These are phyloP conservation scores for Pterocles orientalis DNA, from an alignment of 2,113 vertebrate species.

Conservation along the genomic window DNA sequence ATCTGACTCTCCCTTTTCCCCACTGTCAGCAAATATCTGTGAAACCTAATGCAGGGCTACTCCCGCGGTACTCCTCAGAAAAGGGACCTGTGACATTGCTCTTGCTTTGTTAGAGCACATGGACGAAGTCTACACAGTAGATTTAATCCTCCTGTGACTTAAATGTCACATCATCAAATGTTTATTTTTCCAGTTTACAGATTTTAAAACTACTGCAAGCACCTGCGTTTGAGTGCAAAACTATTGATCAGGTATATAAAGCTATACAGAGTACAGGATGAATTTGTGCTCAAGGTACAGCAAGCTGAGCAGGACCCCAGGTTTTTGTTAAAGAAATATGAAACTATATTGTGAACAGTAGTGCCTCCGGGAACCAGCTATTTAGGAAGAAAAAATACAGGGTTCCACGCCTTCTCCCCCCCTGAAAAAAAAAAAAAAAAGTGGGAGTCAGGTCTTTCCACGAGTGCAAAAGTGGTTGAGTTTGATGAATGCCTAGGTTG, in stretches of 20 bases:
- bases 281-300: not conserved
- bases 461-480: not conserved
- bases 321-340: not conserved
- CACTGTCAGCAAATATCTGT: not conserved
- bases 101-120: not conserved
- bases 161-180: not conserved
- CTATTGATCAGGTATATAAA: not conserved
- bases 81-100: not conserved
- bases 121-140: not conserved
- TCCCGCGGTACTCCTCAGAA: not conserved
- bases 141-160: not conserved
- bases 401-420: no score
- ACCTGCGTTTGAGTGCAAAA: not conserved
- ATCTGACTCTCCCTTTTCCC: not conserved
- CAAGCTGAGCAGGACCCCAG: not conserved
- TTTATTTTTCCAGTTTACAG: not conserved
- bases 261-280: not conserved
- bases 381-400: not conserved
- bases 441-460: not conserved
- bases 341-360: not conserved
- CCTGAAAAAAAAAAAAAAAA: not conserved
- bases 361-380: not conserved
- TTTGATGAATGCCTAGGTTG: not conserved
- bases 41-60: not conserved
- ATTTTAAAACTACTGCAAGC: not conserved